Evolutionary conservation across 2,797 vertebrate species (phyloP), one percentile per base, ranked within the genome.

Genomic region (Atherinosoma microstoma): DNA sequence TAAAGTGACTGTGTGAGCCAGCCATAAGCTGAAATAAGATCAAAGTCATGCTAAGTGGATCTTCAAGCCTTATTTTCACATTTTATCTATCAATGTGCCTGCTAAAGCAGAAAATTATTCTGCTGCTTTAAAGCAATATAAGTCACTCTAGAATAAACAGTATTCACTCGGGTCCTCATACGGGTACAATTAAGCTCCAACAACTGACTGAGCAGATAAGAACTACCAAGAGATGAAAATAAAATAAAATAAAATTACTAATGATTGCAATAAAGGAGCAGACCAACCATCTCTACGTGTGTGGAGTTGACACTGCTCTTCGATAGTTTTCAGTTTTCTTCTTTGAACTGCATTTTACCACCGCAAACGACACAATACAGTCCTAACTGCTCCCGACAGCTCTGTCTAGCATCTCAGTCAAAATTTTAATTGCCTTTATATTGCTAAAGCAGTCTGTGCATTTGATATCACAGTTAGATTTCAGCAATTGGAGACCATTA

Each of bases 21-120:
- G 85, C 83, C 88, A 80, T 90, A 88, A 92, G 88, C 90, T 86
- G 83, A 92, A 94, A 94, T 92, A 89, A 93, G 91, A 94, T 95
- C 92, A 94, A 94, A 94, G 93, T 86, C 87, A 93, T 85, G 89
- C 87, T 92, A 94, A 94, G 92, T 94, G 91, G 91, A 94, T 94
- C 91, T 94, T 79, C 88, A 80, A 90, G 92, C 87, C 87, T 94
- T 94, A 91, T 89, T 91, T 91, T 84, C 84, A 84, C 86, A 86
- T 92, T 92, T 89, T 82, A 87, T 83, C 85, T 92, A 90, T 93
- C 93, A 93, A 91, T 89, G 88, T 91, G 91, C 86, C 89, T 84
- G 73, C 86, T 84, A 70, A 86, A 87, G 87, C 89, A 85, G 83
- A 93, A 94, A 94, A 94, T 91, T 58, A 94, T 92, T 88, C 86